A percentile compares a stretch with the other conserved stretches of the same genome.
Conservation (phyloP, 2,113 vertebrate species). For the Misgurnus anguillicaudatus region DNA sequence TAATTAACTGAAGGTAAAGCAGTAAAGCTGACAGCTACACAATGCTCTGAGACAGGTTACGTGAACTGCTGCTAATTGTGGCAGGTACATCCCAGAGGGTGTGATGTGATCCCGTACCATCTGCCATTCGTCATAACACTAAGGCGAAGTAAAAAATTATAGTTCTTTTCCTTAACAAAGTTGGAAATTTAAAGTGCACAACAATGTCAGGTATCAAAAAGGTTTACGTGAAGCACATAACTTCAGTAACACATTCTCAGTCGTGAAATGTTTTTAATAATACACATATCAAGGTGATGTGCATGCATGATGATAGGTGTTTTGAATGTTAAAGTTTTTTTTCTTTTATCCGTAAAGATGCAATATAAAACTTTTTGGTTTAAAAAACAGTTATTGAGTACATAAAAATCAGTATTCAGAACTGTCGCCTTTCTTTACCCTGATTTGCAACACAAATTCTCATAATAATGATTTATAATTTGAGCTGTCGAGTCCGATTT, state of each 20-base stretch:
- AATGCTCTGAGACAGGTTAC: conserved; percentile 22
- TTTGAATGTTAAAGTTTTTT: too few species aligned
- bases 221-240: not conserved
- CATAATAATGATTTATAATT: too few species aligned
- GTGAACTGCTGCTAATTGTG: conserved; percentile 28
- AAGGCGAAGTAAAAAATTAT: not conserved
- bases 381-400: too few species aligned
- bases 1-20: conserved; percentile 29
- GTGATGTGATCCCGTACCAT: conserved; percentile 27
- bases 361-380: too few species aligned
- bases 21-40: conserved; percentile 31
- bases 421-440: too few species aligned
- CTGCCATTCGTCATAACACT: conserved; percentile 15
- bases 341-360: too few species aligned
- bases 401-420: too few species aligned
- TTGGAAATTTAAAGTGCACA: not conserved
- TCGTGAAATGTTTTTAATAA: too few species aligned
- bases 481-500: too few species aligned
- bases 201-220: conserved; percentile 1
- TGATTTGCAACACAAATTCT: too few species aligned
- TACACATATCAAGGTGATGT: too few species aligned
- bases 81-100: conserved; percentile 7
- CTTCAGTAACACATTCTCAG: not conserved
- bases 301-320: too few species aligned
- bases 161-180: not conserved